These are phyloP conservation scores for Endotricha flammealis DNA, from an alignment of 2,888 invertebrate species.

Conservation along the genomic window DNA sequence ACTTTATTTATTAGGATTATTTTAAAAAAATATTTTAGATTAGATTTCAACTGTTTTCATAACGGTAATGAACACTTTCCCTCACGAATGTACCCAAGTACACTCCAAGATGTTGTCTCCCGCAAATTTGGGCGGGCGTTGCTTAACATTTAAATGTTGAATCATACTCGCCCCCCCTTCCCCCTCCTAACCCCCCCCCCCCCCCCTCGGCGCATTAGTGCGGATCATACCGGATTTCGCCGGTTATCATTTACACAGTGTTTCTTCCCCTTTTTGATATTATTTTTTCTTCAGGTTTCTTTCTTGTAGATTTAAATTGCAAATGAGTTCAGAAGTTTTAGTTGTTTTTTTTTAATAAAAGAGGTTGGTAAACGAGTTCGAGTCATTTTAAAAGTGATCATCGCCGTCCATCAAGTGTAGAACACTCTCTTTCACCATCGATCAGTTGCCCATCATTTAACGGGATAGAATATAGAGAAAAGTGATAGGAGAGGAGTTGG, in stretches of 20 bases:
- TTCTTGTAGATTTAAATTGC: neutral
- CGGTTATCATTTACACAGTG: slow-evolving; percentile 6
- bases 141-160: slow-evolving; percentile 73
- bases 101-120: slow-evolving; percentile 44
- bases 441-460: no score
- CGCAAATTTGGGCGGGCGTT: slow-evolving; percentile 64
- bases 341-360: neutral
- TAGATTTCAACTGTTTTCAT: no score
- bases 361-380: neutral
- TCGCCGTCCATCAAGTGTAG: no score
- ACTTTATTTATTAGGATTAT: no score
- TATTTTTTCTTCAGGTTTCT: neutral
- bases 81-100: slow-evolving; percentile 35
- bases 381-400: no score
- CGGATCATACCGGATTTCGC: slow-evolving; percentile 37
- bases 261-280: neutral
- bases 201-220: slow-evolving; percentile 24
- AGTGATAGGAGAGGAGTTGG: no score
- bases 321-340: no score
- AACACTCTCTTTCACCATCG: no score
- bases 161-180: slow-evolving; percentile 44
- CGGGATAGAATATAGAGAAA: no score
- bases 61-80: slow-evolving; percentile 23
- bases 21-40: no score
- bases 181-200: slow-evolving; percentile 13